phyloP scores from a whole-genome alignment of 2,113 vertebrate genomes.

The Pteropus alecto region DNA sequence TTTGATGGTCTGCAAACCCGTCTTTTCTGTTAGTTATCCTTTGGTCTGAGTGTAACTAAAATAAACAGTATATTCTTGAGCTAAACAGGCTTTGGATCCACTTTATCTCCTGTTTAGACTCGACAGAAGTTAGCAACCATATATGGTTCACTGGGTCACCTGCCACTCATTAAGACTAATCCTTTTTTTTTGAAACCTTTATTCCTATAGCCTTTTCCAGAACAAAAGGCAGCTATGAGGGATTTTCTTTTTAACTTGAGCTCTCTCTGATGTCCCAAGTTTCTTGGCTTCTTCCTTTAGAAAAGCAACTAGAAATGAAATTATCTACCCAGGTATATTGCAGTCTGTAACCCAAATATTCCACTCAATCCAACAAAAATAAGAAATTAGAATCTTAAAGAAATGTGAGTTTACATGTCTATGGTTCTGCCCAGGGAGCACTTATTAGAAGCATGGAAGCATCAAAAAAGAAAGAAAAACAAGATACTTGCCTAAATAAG shows the following conservation, averaged over 20 bases:
- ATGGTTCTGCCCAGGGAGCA: background rate
- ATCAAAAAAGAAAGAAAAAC: background rate
- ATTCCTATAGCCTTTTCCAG: constrained; percentile 18
- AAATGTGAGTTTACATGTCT: background rate
- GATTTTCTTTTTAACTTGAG: background rate
- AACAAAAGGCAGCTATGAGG: constrained; percentile 1
- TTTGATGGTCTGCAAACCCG: background rate
- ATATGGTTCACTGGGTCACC: background rate
- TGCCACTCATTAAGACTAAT: background rate
- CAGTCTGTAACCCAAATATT: background rate
- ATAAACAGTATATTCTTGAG: background rate
- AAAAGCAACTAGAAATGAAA: constrained; percentile 21
- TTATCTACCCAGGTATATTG: background rate
- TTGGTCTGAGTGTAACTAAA: background rate
- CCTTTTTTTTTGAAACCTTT: background rate
- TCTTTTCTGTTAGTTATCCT: background rate
- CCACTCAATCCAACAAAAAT: background rate
- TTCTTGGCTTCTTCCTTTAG: constrained; percentile 5
- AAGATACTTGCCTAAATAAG: background rate
- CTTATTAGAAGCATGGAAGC: constrained; percentile 13
- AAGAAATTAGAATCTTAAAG: background rate
- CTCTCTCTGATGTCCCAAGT: background rate
- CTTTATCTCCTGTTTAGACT: constrained; percentile 22
- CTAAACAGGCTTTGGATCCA: background rate
- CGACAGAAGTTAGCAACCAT: constrained; percentile 15